A percentile compares a stretch with the other conserved stretches of the same genome.
Evolutionary conservation across 2,113 vertebrate species (phyloP).

Genomic region (Notiomystis cincta): DNA sequence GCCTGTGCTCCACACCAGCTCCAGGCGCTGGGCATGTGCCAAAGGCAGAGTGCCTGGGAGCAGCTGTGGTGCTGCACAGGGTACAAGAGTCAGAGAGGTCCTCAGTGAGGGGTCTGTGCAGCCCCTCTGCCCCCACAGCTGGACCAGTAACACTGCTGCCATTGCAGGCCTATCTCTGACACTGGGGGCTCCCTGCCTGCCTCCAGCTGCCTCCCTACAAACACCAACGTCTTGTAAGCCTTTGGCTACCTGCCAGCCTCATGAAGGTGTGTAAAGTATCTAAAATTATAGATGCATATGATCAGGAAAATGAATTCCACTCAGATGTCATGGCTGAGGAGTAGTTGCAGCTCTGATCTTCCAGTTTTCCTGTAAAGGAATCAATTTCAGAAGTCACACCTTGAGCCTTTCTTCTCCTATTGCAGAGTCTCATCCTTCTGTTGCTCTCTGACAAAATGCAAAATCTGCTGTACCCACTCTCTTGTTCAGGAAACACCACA

Average conservation of each 20-base stretch:
- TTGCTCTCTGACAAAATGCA: neutral
- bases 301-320: neutral
- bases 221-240: neutral
- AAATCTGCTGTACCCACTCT: neutral
- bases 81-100: neutral
- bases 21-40: fast-evolving
- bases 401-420: neutral
- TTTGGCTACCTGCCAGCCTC: neutral
- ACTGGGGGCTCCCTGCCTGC: neutral
- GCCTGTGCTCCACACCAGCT: neutral
- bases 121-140: neutral
- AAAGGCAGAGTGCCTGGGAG: neutral
- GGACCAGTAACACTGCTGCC: neutral
- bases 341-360: neutral
- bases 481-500: neutral
- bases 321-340: neutral
- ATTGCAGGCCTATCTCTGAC: neutral
- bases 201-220: neutral
- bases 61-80: neutral
- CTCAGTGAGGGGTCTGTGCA: fast-evolving
- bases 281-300: neutral
- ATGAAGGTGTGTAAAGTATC: neutral
- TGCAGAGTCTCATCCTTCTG: neutral
- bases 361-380: neutral
- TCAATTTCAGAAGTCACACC: neutral